Base-by-base conservation (phyloP, 2,113 vertebrate genomes). In the Scomber colias region DNA sequence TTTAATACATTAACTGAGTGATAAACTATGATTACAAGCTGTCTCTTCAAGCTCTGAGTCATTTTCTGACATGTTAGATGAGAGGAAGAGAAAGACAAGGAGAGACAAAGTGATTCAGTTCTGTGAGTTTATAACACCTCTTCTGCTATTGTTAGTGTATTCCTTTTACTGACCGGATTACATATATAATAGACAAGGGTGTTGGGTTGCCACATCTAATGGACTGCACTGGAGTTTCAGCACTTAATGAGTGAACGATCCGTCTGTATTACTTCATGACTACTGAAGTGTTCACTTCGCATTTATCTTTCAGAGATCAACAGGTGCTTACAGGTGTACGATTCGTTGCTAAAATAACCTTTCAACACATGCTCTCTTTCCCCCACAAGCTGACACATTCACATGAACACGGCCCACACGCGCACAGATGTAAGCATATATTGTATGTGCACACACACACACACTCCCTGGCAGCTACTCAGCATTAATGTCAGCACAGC, bases 261-360 rank as follows among this genome's bases (percentile, higher is more conserved):
- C 24, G 31, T 65, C 49, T 59, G 64, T 55, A 27, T 44, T 69
- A 55, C 71, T 74, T 67, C 24, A 44, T 21, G 30, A 63, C 48
- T 8, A 44, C 45, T 51, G 54, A 59, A 66, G 54, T 3, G 4
- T 82, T 77, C 24, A 45, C 51, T 30, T 45, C 40, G 30, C 55
- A 40, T 78, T 65, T 16, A 79, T 77, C 75, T 72, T 71, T 85
- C 72, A 80, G 0, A 79, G 74, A 81, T 73, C 71, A 71, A 46
- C 49, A 62, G 31, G 60, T 3, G 24, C 24, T 27, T 27, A 27
- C 19, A 78, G 54, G 31, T 57, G 35, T 16, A 14, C n/a, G 2
- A 11, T 59, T 66, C 35, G 21, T 60, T 2, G 48, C 57, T 65
- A 56, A 83, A 78, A 77, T 49, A 30, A 35, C 46, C 72, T 40